Conservation (phyloP, 2,797 vertebrate genomes). For the Liparis tanakae region DNA sequence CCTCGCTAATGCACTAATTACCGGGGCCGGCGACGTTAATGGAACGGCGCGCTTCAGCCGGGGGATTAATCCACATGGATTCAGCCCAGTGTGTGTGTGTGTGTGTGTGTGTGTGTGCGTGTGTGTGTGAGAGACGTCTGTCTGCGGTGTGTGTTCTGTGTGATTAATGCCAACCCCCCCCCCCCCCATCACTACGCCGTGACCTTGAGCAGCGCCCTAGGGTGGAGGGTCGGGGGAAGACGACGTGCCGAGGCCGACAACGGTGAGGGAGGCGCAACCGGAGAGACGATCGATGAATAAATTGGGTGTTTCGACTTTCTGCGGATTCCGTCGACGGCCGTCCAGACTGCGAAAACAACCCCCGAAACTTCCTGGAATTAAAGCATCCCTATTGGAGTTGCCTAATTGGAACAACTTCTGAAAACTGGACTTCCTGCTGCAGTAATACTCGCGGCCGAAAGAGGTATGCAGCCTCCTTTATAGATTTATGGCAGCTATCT, state of each 20-base stretch:
- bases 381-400: slow-evolving; percentile 13
- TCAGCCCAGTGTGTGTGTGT: slow-evolving; percentile 40
- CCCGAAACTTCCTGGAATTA: slow-evolving; percentile 18
- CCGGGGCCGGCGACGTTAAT: slow-evolving; percentile 80
- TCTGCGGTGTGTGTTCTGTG: slow-evolving; percentile 41
- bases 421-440: slow-evolving; percentile 1
- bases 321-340: slow-evolving; percentile 33
- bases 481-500: too few species aligned
- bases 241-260: slow-evolving; percentile 46
- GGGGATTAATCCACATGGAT: slow-evolving; percentile 82
- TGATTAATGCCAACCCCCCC: slow-evolving; percentile 78
- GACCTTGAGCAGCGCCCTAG: slow-evolving; percentile 78
- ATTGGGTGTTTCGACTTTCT: slow-evolving; percentile 60
- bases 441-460: background rate
- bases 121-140: too few species aligned
- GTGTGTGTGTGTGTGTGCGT: slow-evolving; percentile 13
- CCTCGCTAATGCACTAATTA: slow-evolving; percentile 82
- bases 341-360: slow-evolving; percentile 1
- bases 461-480: background rate
- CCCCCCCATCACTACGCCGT: slow-evolving; percentile 65
- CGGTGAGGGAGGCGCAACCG: slow-evolving; percentile 38
- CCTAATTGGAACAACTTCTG: background rate
- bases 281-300: slow-evolving; percentile 51
- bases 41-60: slow-evolving; percentile 78
- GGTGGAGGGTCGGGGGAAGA: slow-evolving; percentile 42